phyloP scores from a whole-genome alignment of 2,888 invertebrate genomes.

The Archaeoteleia sp. region DNA sequence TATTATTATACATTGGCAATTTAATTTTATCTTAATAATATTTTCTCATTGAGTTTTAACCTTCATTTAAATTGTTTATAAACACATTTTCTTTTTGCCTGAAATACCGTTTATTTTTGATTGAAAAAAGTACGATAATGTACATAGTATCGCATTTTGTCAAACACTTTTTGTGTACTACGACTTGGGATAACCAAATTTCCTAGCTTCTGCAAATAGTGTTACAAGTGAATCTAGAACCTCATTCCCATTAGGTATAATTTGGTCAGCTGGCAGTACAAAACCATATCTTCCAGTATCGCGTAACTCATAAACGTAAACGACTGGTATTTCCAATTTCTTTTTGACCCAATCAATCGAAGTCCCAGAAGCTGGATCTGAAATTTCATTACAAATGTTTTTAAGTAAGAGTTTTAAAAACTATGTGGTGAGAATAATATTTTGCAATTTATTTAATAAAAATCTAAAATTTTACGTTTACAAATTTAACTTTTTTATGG shows the following conservation, averaged over 20 bases:
- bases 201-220: conserved; percentile 67
- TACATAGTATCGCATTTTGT: too few relatives aligned
- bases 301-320: conserved; percentile 83
- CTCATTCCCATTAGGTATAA: conserved; percentile 81
- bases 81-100: too few relatives aligned
- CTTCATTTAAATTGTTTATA: too few relatives aligned
- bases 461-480: background rate
- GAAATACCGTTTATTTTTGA: too few relatives aligned
- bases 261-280: conserved; percentile 80
- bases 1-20: too few relatives aligned
- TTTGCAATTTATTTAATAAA: conserved; percentile 1
- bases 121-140: too few relatives aligned
- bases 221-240: conserved; percentile 78
- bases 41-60: too few relatives aligned
- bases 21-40: too few relatives aligned
- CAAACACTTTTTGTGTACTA: background rate
- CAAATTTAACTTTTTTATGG: background rate
- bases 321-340: conserved; percentile 79
- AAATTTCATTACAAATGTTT: conserved; percentile 36
- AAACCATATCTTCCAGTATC: conserved; percentile 82
- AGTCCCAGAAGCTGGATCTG: conserved; percentile 82
- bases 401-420: background rate
- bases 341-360: conserved; percentile 87
- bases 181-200: conserved; percentile 57
- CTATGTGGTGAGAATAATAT: background rate